phyloP scores from a whole-genome alignment of 2,113 vertebrate genomes.

The Nansenia antarctica region DNA sequence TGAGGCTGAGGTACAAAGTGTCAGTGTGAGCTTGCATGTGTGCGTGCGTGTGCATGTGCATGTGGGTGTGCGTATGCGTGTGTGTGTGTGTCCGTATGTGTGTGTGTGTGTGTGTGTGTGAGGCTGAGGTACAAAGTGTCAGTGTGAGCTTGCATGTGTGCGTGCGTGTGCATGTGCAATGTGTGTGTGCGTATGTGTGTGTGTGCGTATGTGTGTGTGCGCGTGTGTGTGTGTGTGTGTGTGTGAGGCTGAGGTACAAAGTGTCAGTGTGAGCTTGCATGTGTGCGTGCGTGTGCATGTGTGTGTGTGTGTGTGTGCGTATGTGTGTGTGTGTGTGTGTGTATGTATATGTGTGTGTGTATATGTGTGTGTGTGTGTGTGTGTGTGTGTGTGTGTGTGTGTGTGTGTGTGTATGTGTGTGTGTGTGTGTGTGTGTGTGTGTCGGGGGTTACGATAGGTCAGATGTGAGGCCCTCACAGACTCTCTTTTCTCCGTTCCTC shows the following conservation, averaged over 20 bases:
- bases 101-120: no score
- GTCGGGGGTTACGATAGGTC: conserved; percentile 32
- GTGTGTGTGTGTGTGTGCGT: background rate
- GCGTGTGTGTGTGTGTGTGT: no score
- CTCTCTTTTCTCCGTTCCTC: no score
- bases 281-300: background rate
- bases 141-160: no score
- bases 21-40: no score
- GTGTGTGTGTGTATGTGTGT: conserved; percentile 5
- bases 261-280: background rate
- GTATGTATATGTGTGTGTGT: background rate
- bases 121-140: no score
- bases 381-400: background rate
- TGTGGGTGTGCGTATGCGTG: no score
- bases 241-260: background rate
- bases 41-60: no score
- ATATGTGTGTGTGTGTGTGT: conserved; percentile 1
- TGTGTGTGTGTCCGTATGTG: no score
- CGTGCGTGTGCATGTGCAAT: conserved; percentile 29
- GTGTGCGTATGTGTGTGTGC: no score
- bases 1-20: no score
- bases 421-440: background rate
- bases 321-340: background rate
- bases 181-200: conserved; percentile 15
- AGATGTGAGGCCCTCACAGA: conserved; percentile 35